A percentile compares a stretch with the other conserved stretches of the same genome.
Evolutionary conservation across 2,113 vertebrate species (phyloP).

Genomic region (Carassius auratus): DNA sequence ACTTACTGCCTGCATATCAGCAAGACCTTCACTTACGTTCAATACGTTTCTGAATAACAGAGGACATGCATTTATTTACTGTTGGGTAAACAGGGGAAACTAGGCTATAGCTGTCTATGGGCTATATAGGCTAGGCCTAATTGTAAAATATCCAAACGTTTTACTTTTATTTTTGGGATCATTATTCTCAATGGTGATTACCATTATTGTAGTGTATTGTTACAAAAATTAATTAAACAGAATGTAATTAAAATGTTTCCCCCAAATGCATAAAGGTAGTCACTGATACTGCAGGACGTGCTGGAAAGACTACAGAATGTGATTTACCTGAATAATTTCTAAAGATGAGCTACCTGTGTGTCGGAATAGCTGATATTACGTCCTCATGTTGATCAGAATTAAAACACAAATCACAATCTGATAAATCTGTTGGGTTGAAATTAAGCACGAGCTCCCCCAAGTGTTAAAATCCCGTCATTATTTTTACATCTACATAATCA

Average conservation of each 20-base stretch:
- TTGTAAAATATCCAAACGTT: background rate
- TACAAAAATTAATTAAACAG: background rate
- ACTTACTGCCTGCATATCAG: background rate
- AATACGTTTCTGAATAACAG: background rate
- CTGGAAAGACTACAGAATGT: background rate
- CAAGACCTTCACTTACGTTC: background rate
- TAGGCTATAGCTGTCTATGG: too few relatives aligned
- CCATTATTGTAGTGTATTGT: background rate
- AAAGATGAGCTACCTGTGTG: too few relatives aligned
- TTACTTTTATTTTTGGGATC: background rate
- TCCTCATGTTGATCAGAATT: background rate
- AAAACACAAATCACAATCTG: background rate
- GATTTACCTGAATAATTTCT: too few relatives aligned
- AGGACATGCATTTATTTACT: background rate
- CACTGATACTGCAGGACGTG: background rate
- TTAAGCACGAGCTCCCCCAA: background rate
- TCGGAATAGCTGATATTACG: too few relatives aligned
- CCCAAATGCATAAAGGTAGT: background rate
- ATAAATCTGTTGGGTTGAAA: background rate
- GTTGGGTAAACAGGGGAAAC: background rate
- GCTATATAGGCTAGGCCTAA: too few relatives aligned
- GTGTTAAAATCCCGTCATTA: constrained; percentile 11
- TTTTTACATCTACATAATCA: too few relatives aligned
- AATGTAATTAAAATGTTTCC: too few relatives aligned
- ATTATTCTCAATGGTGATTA: background rate